phyloP scores from a whole-genome alignment of 2,888 invertebrate genomes.

The Standfussiana lucernea region DNA sequence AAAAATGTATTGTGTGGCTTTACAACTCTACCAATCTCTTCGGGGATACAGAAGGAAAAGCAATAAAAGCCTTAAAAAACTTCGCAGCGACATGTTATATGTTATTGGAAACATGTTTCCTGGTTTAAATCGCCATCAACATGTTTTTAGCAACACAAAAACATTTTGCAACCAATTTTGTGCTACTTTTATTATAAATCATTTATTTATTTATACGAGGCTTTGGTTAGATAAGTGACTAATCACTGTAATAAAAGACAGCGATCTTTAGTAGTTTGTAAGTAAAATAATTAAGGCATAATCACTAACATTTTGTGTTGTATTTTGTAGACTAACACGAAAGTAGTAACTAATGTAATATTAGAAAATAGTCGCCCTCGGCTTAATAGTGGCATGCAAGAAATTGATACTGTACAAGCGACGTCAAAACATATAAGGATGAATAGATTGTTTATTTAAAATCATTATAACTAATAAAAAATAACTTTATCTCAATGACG shows the following conservation, averaged over 20 bases:
- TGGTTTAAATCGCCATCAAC: background rate
- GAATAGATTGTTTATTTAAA: background rate
- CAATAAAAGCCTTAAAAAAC: background rate
- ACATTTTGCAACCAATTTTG: background rate
- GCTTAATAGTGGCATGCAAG: conserved; percentile 20
- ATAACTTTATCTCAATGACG: background rate
- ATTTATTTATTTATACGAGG: background rate
- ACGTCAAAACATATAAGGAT: background rate
- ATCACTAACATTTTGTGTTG: conserved; percentile 1
- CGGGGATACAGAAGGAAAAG: background rate
- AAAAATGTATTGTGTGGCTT: background rate
- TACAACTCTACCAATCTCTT: background rate
- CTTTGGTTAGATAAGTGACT: background rate
- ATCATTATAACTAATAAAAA: background rate
- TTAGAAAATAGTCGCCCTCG: background rate
- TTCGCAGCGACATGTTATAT: background rate
- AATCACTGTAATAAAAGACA: background rate
- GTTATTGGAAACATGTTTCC: background rate
- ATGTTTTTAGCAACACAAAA: conserved; percentile 1
- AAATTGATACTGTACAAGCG: background rate
- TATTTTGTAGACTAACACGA: conserved; percentile 5
- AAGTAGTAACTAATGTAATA: background rate
- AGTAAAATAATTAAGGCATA: background rate
- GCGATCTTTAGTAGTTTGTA: background rate
- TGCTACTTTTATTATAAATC: background rate